phyloP scores from a whole-genome alignment of 2,113 vertebrate species.

The Antechinus stuartii region DNA sequence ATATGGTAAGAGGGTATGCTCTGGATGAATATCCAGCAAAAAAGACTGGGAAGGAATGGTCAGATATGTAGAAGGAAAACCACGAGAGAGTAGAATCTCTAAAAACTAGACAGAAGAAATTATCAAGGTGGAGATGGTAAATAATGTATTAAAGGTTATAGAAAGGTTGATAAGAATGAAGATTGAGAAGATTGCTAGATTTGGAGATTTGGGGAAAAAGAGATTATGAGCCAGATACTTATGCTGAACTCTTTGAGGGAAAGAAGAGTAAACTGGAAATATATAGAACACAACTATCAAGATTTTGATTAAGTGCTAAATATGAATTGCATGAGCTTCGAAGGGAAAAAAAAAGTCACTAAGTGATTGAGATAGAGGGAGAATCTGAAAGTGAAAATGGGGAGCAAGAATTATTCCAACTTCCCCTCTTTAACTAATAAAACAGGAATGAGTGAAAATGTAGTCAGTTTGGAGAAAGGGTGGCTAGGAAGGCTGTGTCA shows the following conservation, averaged over 20 bases:
- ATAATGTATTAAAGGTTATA: too few relatives aligned
- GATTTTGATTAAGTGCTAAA: neutral
- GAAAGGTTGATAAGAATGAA: too few relatives aligned
- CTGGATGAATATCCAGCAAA: too few relatives aligned
- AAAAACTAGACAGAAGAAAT: too few relatives aligned
- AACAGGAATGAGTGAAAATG: neutral
- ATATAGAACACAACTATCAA: too few relatives aligned
- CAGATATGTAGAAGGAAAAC: too few relatives aligned
- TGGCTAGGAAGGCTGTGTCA: neutral
- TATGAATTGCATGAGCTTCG: neutral
- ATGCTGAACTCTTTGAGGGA: too few relatives aligned
- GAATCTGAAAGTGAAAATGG: neutral
- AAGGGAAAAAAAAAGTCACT: neutral
- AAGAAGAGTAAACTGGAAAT: neutral
- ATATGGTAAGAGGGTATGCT: too few relatives aligned
- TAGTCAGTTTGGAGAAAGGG: neutral
- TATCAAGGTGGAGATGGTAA: too few relatives aligned
- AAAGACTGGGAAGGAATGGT: too few relatives aligned
- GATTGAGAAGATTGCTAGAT: too few relatives aligned
- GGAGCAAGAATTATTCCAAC: neutral
- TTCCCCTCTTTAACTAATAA: neutral
- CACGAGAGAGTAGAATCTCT: too few relatives aligned
- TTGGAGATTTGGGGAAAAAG: neutral
- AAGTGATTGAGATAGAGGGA: neutral
- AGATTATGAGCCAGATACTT: neutral